phyloP scores from a whole-genome alignment of 2,797 vertebrate species.

The Scolopax bukidnonensis region DNA sequence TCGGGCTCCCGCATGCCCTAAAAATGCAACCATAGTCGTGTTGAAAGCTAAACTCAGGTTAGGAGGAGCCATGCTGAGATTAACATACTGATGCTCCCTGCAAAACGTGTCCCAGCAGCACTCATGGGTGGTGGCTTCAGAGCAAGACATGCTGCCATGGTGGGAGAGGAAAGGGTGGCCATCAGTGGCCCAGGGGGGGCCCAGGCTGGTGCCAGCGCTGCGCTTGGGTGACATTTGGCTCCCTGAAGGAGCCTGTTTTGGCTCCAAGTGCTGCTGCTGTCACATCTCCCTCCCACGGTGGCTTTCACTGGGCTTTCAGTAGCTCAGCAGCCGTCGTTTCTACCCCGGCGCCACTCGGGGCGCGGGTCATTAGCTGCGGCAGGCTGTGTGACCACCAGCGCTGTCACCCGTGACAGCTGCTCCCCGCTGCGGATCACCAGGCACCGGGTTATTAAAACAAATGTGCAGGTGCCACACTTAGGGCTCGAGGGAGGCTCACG shows the following conservation, averaged over 20 bases:
- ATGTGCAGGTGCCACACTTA: conserved; percentile 24
- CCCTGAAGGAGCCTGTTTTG: accelerated
- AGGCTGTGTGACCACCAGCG: not conserved
- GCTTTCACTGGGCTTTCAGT: not conserved
- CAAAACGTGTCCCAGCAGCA: conserved; percentile 6
- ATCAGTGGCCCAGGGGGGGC: accelerated
- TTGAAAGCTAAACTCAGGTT: not conserved
- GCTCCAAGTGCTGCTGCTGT: not conserved
- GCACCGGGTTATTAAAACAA: conserved; percentile 14
- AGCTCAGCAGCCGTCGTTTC: not conserved
- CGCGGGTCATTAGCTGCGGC: not conserved
- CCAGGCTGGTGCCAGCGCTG: not conserved
- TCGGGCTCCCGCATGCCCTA: not conserved
- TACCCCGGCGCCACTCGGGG: accelerated
- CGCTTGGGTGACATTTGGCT: not conserved
- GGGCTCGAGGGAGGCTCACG: not conserved
- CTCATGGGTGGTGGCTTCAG: not conserved
- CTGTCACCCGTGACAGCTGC: not conserved
- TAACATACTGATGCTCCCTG: not conserved
- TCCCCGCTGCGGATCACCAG: not conserved
- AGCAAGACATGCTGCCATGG: not conserved
- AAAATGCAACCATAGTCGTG: not conserved
- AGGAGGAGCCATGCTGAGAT: not conserved
- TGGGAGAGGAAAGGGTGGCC: not conserved
- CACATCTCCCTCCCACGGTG: not conserved